Conservation (phyloP, 2,797 vertebrate genomes). For the Phoebastria nigripes region DNA sequence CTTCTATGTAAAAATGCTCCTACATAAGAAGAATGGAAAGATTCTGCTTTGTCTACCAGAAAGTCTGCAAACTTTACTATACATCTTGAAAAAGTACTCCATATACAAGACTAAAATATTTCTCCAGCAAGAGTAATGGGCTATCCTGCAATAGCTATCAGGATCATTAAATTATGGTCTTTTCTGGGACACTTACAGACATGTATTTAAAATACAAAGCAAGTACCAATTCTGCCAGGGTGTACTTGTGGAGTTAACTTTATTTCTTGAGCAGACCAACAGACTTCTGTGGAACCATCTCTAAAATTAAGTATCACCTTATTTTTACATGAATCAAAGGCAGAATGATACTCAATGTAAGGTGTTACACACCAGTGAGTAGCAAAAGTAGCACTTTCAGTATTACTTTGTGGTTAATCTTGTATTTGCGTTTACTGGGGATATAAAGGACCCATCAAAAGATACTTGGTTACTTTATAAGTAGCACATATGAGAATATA, state of each 20-base stretch:
- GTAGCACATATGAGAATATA: background rate
- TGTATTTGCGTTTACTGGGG: background rate
- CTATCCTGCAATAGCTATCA: background rate
- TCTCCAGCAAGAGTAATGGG: background rate
- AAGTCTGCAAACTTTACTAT: background rate
- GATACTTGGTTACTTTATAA: background rate
- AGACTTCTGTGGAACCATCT: background rate
- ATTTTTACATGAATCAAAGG: background rate
- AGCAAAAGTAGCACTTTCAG: background rate
- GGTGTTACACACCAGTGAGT: background rate
- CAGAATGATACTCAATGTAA: background rate
- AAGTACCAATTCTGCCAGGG: background rate
- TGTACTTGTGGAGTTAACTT: background rate
- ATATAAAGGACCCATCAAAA: background rate
- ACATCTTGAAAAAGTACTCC: background rate
- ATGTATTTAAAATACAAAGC: background rate
- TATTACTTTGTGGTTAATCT: background rate
- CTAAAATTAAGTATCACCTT: background rate
- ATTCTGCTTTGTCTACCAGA: background rate
- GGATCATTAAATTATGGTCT: background rate
- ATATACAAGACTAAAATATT: background rate
- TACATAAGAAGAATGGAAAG: background rate
- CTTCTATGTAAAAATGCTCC: background rate
- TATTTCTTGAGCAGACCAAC: background rate
- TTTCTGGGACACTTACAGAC: background rate